These are phyloP conservation scores for Andinoacara biseriatus DNA, from an alignment of 2,113 vertebrate genomes.

Conservation along the genomic window DNA sequence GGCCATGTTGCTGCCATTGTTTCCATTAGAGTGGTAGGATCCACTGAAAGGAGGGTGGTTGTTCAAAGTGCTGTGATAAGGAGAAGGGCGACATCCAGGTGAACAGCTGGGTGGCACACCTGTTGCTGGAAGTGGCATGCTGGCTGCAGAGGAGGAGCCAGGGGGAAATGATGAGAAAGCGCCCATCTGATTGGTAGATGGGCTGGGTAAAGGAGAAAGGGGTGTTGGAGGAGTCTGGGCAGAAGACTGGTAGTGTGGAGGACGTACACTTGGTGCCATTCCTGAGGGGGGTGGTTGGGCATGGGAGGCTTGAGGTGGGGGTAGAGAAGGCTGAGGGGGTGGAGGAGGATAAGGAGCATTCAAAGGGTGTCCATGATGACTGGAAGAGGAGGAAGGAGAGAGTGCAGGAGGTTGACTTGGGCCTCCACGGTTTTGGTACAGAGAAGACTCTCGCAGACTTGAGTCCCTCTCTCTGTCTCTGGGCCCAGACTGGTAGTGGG, in stretches of 20 bases:
- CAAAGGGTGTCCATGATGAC: conserved; percentile 70
- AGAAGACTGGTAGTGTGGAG: conserved; percentile 76
- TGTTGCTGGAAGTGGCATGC: conserved; percentile 68
- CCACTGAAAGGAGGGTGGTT: conserved; percentile 78
- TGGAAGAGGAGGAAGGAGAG: conserved; percentile 77
- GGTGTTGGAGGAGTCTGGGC: conserved; percentile 80
- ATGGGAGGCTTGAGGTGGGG: conserved; percentile 67
- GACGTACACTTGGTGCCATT: conserved; percentile 77
- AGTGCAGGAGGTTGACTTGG: conserved; percentile 75
- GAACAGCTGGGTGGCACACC: conserved; percentile 76
- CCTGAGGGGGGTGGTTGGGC: conserved; percentile 72
- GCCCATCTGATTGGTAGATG: conserved; percentile 80
- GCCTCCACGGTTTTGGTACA: conserved; percentile 79
- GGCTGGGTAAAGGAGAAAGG: conserved; percentile 81
- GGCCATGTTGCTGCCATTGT: conserved; percentile 62
- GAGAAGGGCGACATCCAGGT: conserved; percentile 77
- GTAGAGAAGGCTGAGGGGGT: conserved; percentile 62
- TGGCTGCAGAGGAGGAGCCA: conserved; percentile 69
- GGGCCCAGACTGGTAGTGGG: conserved; percentile 73
- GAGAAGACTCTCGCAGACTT: conserved; percentile 67
- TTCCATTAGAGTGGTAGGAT: conserved; percentile 80
- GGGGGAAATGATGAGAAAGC: conserved; percentile 78
- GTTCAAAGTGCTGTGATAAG: conserved; percentile 81
- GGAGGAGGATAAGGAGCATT: conserved; percentile 71
- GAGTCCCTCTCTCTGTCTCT: conserved; percentile 79